These are phyloP conservation scores for Diabrotica balteata DNA, from an alignment of 2,888 invertebrate genomes.

Conservation along the genomic window DNA sequence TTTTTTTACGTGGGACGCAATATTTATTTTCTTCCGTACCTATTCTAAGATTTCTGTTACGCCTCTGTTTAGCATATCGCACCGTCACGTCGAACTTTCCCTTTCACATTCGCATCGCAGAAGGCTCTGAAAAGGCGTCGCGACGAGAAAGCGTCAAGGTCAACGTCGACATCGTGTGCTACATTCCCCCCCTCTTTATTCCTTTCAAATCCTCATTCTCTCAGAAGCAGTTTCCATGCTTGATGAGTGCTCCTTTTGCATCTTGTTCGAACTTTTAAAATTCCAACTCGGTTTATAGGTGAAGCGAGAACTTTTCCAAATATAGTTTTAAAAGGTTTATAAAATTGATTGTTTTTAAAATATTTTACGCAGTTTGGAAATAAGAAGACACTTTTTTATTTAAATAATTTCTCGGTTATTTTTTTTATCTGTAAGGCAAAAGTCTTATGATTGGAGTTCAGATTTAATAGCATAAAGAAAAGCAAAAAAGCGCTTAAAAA, in stretches of 20 bases:
- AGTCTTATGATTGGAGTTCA: too few species aligned
- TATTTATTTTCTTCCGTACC: too few species aligned
- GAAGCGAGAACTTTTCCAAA: background rate
- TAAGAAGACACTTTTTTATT: too few species aligned
- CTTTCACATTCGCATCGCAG: constrained; percentile 44
- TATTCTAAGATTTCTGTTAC: constrained; percentile 8
- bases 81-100: constrained; percentile 43
- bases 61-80: constrained; percentile 35
- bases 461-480: too few species aligned
- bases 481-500: too few species aligned
- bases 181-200: constrained; percentile 22
- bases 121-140: constrained; percentile 49
- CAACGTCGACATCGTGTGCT: constrained; percentile 37
- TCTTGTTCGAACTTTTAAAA: constrained; percentile 13
- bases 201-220: constrained; percentile 10
- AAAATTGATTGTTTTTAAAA: too few species aligned
- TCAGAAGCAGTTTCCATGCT: constrained; percentile 24
- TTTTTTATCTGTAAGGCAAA: too few species aligned
- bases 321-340: too few species aligned
- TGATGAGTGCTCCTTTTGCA: constrained; percentile 23
- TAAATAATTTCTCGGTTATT: too few species aligned
- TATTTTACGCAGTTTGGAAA: too few species aligned
- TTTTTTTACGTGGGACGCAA: too few species aligned
- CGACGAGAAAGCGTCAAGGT: constrained; percentile 50
- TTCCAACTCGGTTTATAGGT: constrained; percentile 1